Evolutionary conservation across 2,797 vertebrate genomes (phyloP).

Genomic region (Gadopsis bispinosus): DNA sequence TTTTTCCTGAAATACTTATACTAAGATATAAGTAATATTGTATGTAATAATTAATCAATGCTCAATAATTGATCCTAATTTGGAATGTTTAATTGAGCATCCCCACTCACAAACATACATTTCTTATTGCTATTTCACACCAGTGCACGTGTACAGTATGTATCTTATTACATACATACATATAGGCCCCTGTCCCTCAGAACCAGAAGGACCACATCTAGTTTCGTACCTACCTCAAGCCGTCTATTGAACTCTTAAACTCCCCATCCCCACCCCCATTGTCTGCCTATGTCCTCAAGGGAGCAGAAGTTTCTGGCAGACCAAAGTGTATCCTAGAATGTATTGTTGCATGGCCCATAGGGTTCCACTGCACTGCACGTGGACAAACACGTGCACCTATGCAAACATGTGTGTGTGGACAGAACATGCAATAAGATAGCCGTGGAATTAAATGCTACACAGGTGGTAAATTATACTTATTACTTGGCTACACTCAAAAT

Average conservation of each 20-base stretch:
- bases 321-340: not conserved
- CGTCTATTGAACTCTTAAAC: no score
- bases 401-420: not conserved
- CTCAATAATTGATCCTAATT: not conserved
- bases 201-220: no score
- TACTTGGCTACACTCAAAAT: not conserved
- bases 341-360: not conserved
- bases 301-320: not conserved
- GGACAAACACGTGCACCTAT: not conserved
- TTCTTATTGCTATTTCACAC: not conserved
- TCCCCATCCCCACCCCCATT: no score
- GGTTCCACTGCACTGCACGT: no score
- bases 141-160: not conserved
- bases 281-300: not conserved
- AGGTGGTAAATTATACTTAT: not conserved
- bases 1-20: not conserved
- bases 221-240: no score
- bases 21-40: not conserved
- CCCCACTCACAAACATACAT: not conserved
- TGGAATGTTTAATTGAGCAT: slow-evolving; percentile 1
- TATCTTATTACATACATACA: not conserved
- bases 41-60: not conserved
- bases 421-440: not conserved
- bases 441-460: not conserved
- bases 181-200: no score